phyloP scores from a whole-genome alignment of 1,140 invertebrate species.

The Helicoverpa armigera region DNA sequence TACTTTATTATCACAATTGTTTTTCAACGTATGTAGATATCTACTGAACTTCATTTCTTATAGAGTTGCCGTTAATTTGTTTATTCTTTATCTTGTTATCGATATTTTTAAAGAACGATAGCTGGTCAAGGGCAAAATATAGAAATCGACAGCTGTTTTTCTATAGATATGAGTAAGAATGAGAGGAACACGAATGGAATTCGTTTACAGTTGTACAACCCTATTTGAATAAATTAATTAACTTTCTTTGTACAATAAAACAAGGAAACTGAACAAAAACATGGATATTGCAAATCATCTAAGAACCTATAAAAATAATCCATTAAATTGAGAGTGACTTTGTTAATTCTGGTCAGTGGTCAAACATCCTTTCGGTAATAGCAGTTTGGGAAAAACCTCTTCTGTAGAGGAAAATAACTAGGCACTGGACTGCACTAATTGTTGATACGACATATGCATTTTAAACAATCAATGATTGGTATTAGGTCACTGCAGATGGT shows the following conservation, averaged over 20 bases:
- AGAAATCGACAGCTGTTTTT: conserved; percentile 26
- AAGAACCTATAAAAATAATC: no score
- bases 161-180: background rate
- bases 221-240: no score
- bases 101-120: conserved; percentile 17
- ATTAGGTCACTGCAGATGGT: background rate
- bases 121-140: conserved; percentile 46
- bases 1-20: background rate
- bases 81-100: conserved; percentile 15
- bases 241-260: no score
- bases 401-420: background rate
- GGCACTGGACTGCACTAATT: background rate
- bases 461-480: conserved; percentile 4
- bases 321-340: no score
- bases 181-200: background rate
- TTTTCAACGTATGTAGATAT: background rate
- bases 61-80: background rate
- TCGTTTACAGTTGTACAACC: no score
- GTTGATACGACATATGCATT: conserved; percentile 25
- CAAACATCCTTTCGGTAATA: no score
- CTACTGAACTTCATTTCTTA: conserved; percentile 12
- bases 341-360: no score
- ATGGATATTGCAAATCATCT: no score
- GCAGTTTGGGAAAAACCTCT: no score
- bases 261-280: no score